Percentiles rank a stretch among this genome's conserved stretches.
Conservation (phyloP, 2,797 vertebrate genomes). For the Phataginus tricuspis region DNA sequence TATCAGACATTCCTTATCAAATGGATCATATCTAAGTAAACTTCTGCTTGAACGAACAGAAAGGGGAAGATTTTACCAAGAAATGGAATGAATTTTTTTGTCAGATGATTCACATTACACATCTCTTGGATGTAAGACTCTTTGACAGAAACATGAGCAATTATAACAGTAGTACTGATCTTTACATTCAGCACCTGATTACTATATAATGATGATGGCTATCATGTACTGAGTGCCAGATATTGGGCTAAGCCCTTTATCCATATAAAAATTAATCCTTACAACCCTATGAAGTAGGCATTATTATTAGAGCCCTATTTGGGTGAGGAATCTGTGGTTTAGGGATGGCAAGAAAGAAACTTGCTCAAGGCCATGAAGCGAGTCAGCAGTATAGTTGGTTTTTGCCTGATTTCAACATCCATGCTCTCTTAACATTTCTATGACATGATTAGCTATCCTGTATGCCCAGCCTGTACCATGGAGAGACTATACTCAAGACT, state of each 20-base stretch:
- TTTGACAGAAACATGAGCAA: background rate
- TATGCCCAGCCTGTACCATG: background rate
- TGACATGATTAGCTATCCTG: background rate
- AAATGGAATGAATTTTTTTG: conserved; percentile 26
- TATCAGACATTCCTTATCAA: background rate
- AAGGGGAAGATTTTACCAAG: conserved; percentile 30
- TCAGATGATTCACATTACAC: background rate
- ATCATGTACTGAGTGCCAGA: background rate
- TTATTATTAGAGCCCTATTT: background rate
- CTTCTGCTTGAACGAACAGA: conserved; percentile 48
- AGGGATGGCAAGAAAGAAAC: background rate
- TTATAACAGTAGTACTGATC: background rate
- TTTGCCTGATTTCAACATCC: background rate
- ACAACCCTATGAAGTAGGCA: background rate
- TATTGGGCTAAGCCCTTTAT: background rate
- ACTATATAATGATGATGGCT: background rate
- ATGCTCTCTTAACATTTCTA: background rate
- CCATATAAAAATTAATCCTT: background rate
- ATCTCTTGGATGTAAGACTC: background rate
- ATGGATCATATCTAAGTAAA: background rate
- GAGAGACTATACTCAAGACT: background rate
- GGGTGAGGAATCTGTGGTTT: background rate
- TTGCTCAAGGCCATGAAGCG: background rate
- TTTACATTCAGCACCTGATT: background rate
- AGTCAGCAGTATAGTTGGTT: background rate